Conservation (phyloP, 2,113 vertebrate genomes). For the Fregetta grallaria region DNA sequence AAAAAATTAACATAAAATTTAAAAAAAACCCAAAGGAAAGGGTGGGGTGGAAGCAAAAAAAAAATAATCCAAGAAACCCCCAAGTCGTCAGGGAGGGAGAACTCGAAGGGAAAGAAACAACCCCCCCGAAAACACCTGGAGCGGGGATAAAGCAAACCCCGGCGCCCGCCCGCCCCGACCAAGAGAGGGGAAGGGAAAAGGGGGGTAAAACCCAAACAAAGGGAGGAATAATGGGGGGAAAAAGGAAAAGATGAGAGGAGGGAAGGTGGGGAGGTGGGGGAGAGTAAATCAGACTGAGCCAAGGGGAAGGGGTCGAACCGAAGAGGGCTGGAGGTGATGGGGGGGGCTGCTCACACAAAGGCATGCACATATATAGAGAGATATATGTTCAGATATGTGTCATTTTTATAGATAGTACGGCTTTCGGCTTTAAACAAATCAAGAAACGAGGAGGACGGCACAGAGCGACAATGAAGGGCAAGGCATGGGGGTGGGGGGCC, state of each 20-base stretch:
- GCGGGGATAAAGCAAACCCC: not conserved
- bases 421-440: slow-evolving; percentile 14
- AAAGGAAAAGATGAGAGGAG: not conserved
- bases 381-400: not conserved
- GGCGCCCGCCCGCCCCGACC: not conserved
- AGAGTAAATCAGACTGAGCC: slow-evolving; percentile 32
- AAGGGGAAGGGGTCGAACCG: not conserved
- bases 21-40: slow-evolving; percentile 42
- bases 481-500: slow-evolving; percentile 60
- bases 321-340: not conserved
- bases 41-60: not conserved
- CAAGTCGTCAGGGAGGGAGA: slow-evolving; percentile 48
- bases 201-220: not conserved
- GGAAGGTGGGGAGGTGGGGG: not conserved
- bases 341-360: slow-evolving; percentile 38
- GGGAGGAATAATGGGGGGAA: not conserved
- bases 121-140: not conserved
- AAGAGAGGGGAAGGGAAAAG: not conserved
- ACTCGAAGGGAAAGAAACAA: slow-evolving; percentile 12
- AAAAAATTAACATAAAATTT: not conserved
- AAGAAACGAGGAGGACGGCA: slow-evolving; percentile 42
- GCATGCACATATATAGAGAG: slow-evolving; percentile 37
- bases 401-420: not conserved
- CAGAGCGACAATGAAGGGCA: slow-evolving; percentile 44
- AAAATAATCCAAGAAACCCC: slow-evolving; percentile 9